phyloP scores from a whole-genome alignment of 2,113 vertebrate genomes.

The Hepsetus odoe region DNA sequence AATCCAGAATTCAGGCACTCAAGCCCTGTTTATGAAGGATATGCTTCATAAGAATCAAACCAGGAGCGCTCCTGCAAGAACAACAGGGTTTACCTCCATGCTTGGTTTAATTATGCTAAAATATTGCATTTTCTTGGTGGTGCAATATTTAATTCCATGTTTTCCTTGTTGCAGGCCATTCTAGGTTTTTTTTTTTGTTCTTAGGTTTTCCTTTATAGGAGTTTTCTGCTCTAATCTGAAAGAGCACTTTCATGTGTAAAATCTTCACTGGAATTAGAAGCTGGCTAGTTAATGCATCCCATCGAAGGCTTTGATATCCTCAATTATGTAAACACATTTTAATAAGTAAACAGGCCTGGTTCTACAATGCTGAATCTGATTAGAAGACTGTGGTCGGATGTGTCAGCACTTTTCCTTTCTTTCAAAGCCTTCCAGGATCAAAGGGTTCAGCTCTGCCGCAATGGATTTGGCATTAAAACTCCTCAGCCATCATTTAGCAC shows the following conservation, averaged over 20 bases:
- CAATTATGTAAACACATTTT: constrained; percentile 64
- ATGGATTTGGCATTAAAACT: constrained; percentile 43
- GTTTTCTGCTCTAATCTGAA: constrained; percentile 44
- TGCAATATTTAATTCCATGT: neutral
- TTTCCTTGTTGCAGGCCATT: neutral
- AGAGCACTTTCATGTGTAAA: constrained; percentile 61
- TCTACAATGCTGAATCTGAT: constrained; percentile 54
- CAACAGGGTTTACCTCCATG: neutral
- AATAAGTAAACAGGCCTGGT: constrained; percentile 60
- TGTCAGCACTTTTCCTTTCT: constrained; percentile 55
- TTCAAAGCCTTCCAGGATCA: constrained; percentile 55
- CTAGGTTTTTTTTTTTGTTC: neutral
- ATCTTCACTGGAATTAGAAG: constrained; percentile 52
- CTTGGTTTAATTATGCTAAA: constrained; percentile 9
- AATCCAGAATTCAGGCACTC: too few species aligned
- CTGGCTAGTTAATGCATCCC: constrained; percentile 50
- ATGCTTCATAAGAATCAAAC: too few species aligned
- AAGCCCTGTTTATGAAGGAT: too few species aligned
- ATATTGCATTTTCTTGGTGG: constrained; percentile 10
- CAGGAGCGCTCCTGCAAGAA: too few species aligned
- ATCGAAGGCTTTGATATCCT: constrained; percentile 61
- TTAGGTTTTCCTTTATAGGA: constrained; percentile 12
- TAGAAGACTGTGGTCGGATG: constrained; percentile 54
- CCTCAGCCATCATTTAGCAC: constrained; percentile 16
- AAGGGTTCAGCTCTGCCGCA: constrained; percentile 39